phyloP scores from a whole-genome alignment of 2,113 vertebrate genomes.

The Oostethus manadensis region DNA sequence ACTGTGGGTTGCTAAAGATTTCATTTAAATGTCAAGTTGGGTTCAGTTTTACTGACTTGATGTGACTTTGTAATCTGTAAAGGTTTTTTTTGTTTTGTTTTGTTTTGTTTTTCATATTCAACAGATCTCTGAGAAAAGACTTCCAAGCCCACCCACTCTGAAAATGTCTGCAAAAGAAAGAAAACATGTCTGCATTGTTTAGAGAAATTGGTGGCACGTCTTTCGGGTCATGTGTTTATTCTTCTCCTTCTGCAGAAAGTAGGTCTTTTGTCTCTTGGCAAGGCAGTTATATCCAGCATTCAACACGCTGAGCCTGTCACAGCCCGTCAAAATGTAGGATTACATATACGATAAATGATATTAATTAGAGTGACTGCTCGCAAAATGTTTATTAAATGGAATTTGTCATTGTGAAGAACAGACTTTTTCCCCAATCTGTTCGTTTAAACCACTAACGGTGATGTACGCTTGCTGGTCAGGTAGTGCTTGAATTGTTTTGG shows the following conservation, averaged over 20 bases:
- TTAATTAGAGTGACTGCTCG: too few species aligned
- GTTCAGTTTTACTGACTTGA: constrained; percentile 28
- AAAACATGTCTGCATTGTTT: constrained; percentile 17
- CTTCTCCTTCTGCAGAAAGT: constrained; percentile 8
- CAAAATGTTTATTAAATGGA: too few species aligned
- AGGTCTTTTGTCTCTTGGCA: constrained; percentile 3
- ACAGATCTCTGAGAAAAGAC: constrained; percentile 11
- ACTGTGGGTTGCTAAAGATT: constrained; percentile 28
- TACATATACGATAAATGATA: too few species aligned
- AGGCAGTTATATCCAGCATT: constrained; percentile 2
- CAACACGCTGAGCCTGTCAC: not conserved
- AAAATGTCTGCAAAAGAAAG: constrained; percentile 19
- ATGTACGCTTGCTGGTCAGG: too few species aligned
- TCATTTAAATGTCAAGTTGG: constrained; percentile 45
- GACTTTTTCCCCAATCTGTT: too few species aligned
- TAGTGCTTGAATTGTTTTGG: too few species aligned
- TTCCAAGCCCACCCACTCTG: constrained; percentile 21
- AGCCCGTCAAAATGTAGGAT: not conserved
- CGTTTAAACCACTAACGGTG: too few species aligned
- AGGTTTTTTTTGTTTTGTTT: constrained; percentile 18
- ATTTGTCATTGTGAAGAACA: too few species aligned
- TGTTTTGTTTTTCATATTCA: constrained; percentile 17
- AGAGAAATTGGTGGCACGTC: constrained; percentile 16
- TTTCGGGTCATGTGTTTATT: constrained; percentile 20
- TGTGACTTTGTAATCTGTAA: constrained; percentile 32